Evolutionary conservation across 2,888 invertebrate species (phyloP).

Genomic region (Nasonia oneida): DNA sequence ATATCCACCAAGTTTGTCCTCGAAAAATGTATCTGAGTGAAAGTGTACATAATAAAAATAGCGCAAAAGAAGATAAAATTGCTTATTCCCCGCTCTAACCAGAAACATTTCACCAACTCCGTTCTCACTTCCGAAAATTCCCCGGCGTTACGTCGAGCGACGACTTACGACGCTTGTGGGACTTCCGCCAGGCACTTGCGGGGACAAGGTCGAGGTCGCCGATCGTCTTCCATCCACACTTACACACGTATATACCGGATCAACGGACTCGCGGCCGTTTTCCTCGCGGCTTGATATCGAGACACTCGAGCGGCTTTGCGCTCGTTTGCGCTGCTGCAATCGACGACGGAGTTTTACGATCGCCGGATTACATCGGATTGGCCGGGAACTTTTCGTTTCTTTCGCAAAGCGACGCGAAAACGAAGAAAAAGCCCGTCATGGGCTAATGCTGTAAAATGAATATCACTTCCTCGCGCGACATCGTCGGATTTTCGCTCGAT

Average conservation of each 20-base stretch:
- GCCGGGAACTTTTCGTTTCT: not conserved
- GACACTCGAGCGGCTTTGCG: not conserved
- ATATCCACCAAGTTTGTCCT: not conserved
- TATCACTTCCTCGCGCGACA: not conserved
- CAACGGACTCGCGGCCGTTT: not conserved
- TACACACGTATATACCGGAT: too few relatives aligned
- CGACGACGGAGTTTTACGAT: not conserved
- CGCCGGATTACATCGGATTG: not conserved
- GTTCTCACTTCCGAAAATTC: not conserved
- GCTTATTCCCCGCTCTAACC: not conserved
- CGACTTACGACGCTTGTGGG: slow-evolving; percentile 33
- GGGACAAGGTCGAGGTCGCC: slow-evolving; percentile 50
- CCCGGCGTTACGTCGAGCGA: not conserved
- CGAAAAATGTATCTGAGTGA: not conserved
- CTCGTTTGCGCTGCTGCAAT: not conserved
- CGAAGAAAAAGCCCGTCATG: not conserved
- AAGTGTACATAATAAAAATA: not conserved
- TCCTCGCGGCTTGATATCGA: not conserved
- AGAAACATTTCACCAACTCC: not conserved
- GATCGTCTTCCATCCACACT: not conserved
- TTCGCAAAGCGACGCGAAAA: not conserved
- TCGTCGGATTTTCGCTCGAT: not conserved
- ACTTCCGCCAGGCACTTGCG: slow-evolving; percentile 2
- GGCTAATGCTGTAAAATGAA: not conserved
- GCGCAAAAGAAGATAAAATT: not conserved